Base-by-base conservation (phyloP, 2,113 vertebrate genomes). In the Nicator chloris region DNA sequence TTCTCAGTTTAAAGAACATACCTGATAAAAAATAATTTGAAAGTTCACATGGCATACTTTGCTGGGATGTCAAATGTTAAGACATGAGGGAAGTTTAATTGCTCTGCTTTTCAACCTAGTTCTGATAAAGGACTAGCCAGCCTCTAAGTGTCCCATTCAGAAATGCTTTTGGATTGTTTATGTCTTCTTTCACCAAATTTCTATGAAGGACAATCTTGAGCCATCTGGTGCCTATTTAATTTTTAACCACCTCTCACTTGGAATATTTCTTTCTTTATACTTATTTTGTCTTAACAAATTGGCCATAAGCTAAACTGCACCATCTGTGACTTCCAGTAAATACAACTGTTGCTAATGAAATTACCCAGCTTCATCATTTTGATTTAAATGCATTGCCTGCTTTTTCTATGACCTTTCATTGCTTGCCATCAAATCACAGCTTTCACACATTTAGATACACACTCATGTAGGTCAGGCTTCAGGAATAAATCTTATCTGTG, bases 261-360 rank as follows among this genome's bases (percentile, higher is more conserved):
- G 98, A 98, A 98, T 98, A 98, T 98, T 98, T 98, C 97, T 98
- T 98, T 97, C 98, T 98, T 97, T 97, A 97, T 98, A 98, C 98
- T 98, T 98, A 97, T 98, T 98, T 98, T 98, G 98, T 98, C 97
- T 98, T 98, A 98, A 98, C 98, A 98, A 98, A 98, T 98, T 98
- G 98, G 98, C 97, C 98, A 98, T 96, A 98, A 98, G 98, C 98
- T 98, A 98, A 98, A 97, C 97, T 93, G 98, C 98, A 98, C 98
- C 98, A 99, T 99, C 98, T 99, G 99, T 98, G 98, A 98, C 97
- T 97, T 98, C 97, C 97, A 98, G 97, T 98, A 98, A 98, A 98
- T 98, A 99, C 98, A 99, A 99, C 99, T 99, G 99, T 99, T 99
- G 98, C 98, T 98, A 98, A 98, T 98, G 99, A 99, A 99, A 99